Percentiles rank a stretch among this genome's conserved stretches.
Evolutionary conservation across 2,113 vertebrate genomes (phyloP).

Genomic region (Thamnophis sirtalis): DNA sequence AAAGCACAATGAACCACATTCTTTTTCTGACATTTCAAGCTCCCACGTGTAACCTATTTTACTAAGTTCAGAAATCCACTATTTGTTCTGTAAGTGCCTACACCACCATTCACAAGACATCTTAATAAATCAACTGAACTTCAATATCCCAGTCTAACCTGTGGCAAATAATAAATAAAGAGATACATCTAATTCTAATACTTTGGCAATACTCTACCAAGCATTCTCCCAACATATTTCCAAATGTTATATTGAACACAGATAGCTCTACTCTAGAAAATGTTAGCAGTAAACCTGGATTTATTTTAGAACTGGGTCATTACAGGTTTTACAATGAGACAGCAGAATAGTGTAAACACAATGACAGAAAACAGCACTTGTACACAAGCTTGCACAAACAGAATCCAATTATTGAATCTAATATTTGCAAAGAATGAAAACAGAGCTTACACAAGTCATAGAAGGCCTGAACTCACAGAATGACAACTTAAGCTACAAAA

Average conservation of each 20-base stretch:
- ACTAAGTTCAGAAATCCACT: conserved; percentile 6
- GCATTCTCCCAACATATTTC: neutral
- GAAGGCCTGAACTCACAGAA: neutral
- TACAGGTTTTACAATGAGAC: neutral
- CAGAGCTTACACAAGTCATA: neutral
- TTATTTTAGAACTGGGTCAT: neutral
- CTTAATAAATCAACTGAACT: neutral
- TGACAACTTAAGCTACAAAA: neutral
- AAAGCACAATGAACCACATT: accelerated
- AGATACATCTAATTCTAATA: neutral
- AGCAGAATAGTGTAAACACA: neutral
- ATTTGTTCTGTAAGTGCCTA: neutral
- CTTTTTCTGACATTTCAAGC: neutral
- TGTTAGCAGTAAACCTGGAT: neutral
- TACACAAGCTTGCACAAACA: neutral
- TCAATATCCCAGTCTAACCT: neutral
- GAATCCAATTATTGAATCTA: neutral
- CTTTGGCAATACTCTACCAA: neutral
- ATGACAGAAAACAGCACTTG: neutral
- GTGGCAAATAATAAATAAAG: neutral
- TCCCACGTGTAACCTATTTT: neutral
- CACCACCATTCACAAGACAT: neutral
- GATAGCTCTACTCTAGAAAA: neutral
- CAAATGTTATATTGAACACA: neutral
- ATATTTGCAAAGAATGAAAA: neutral